Evolutionary conservation across 2,888 invertebrate species (phyloP).

Genomic region (Diarsia mendica): DNA sequence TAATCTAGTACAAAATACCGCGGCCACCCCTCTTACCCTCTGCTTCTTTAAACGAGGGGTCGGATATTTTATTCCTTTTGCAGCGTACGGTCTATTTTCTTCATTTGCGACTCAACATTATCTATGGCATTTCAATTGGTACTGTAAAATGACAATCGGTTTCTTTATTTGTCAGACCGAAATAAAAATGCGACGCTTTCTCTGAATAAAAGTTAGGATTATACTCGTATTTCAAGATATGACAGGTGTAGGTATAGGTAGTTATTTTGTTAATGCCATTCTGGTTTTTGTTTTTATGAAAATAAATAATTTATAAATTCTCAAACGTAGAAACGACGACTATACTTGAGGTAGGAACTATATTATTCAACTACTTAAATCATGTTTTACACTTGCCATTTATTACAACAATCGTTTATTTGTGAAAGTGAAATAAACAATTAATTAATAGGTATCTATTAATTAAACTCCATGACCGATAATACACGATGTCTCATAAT

Average conservation of each 20-base stretch:
- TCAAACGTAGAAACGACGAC: not conserved
- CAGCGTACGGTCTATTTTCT: not conserved
- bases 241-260: not conserved
- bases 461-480: not conserved
- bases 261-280: not conserved
- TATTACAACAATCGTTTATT: not conserved
- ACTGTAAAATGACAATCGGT: not conserved
- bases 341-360: not conserved
- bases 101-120: not conserved
- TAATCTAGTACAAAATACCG: too few relatives aligned
- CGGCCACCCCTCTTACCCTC: too few relatives aligned
- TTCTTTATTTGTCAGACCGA: not conserved
- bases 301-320: not conserved
- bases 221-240: not conserved
- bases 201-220: not conserved
- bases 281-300: not conserved
- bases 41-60: too few relatives aligned
- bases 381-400: not conserved
- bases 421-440: not conserved
- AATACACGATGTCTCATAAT: constrained; percentile 8
- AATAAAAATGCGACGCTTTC: not conserved
- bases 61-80: not conserved
- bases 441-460: constrained; percentile 5
- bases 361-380: not conserved
- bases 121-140: not conserved